Evolutionary conservation across 2,888 invertebrate species (phyloP), one percentile per base, ranked within the genome.

Genomic region (Tinea pellionella): DNA sequence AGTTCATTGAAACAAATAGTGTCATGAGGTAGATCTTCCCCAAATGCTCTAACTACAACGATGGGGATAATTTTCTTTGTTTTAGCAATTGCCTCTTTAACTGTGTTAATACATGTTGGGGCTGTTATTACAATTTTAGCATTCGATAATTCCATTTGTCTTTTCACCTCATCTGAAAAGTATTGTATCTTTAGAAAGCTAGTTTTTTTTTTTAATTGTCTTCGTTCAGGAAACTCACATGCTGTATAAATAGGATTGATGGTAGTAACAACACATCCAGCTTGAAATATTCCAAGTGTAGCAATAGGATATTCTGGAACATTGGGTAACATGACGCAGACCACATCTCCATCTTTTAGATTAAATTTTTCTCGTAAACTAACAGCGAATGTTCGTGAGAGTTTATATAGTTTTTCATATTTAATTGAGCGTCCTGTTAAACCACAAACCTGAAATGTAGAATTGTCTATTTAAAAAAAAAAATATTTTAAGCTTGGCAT

Each of bases 211-310:
- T n/a, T n/a, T n/a, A n/a, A n/a, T n/a, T n/a, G n/a, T n/a, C n/a
- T n/a, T n/a, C n/a, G n/a, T n/a, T n/a, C n/a, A n/a, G n/a, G n/a
- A 37, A 61, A 67, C 81, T 81, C 69, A 90, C 90, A 80, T 65
- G 89, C 84, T 64, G 92, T 94, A 68, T 94, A 95, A 65, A 90
- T 78, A 19, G 94, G 93, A 80, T 94, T 95, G n/a, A 94, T 81
- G 0, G 94, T 91, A 0, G 94, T 93, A 16, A 92, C 82, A 6
- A 90, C 71, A 18, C 93, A 79, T 0, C 93, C 93, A 37, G 93
- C 93, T 68, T 92, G 91, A n/a, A 93, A 67, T 9, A 89, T 79
- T 0, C 93, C 95, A 60, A 93, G 77, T 0, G 89, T 78, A 0
- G 90, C 89, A 12, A 93, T 89, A 0, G 91, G 88, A 69, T 90